A percentile compares a stretch with the other conserved stretches of the same genome.
These are phyloP conservation scores for Mixornis gularis DNA, from an alignment of 2,113 vertebrate genomes.

Conservation along the genomic window DNA sequence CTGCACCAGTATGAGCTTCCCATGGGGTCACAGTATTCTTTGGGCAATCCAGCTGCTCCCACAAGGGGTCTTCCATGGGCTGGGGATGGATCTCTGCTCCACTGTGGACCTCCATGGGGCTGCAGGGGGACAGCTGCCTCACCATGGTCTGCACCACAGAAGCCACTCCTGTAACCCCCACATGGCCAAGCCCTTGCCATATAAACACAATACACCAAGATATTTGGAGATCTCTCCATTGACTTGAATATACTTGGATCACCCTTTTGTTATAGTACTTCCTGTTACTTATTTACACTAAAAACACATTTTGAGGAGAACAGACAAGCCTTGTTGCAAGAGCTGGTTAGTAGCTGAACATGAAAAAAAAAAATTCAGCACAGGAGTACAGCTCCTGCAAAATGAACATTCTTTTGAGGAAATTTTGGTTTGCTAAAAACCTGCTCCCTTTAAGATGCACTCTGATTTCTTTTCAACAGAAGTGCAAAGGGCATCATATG, in stretches of 20 bases:
- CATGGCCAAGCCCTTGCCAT: background rate
- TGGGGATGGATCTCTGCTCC: background rate
- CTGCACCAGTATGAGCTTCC: background rate
- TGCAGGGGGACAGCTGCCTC: background rate
- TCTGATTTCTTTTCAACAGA: background rate
- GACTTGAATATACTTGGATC: background rate
- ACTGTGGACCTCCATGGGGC: too few relatives aligned
- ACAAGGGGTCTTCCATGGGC: rapidly evolving
- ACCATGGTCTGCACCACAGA: background rate
- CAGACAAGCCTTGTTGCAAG: background rate
- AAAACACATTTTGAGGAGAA: background rate
- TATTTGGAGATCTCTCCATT: background rate
- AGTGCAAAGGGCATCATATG: background rate
- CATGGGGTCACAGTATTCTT: background rate
- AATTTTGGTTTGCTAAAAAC: background rate
- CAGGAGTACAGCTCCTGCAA: background rate
- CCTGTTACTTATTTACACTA: background rate
- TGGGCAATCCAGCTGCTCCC: background rate
- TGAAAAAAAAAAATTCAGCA: background rate
- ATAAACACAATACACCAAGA: background rate
- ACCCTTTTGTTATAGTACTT: background rate
- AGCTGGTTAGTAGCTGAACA: background rate
- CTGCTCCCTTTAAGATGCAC: rapidly evolving
- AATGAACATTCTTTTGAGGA: background rate
- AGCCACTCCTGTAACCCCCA: background rate